A percentile compares a stretch with the other conserved stretches of the same genome.
Evolutionary conservation across 2,888 invertebrate species (phyloP).

Genomic region (Asteroscopus sphinx): DNA sequence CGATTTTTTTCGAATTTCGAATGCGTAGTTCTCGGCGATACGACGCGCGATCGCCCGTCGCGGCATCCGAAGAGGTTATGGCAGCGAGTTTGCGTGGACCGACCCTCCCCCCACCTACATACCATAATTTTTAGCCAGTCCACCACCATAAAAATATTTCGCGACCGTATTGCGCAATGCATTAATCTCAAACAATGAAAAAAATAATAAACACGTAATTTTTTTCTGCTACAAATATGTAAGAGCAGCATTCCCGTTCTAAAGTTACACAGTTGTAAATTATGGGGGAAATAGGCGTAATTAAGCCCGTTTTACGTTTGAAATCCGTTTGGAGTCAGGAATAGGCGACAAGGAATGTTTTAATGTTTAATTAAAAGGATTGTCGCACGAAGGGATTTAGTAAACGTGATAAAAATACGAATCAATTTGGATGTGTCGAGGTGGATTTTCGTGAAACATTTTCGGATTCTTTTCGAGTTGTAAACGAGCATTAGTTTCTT

Average conservation of each 20-base stretch:
- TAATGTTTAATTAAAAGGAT: conserved; percentile 74
- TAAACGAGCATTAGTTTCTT: conserved; percentile 21
- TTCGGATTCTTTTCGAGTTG: conserved; percentile 25
- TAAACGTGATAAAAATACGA: conserved; percentile 70
- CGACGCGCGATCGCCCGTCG: conserved; percentile 66
- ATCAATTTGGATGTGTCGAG: conserved; percentile 59
- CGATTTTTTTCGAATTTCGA: conserved; percentile 55
- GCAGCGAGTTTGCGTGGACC: conserved; percentile 66
- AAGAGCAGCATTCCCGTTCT: conserved; percentile 24
- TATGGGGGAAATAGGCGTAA: conserved; percentile 59
- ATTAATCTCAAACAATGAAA: conserved; percentile 65
- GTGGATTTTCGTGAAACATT: conserved; percentile 34
- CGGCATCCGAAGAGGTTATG: conserved; percentile 74
- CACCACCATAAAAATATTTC: conserved; percentile 83
- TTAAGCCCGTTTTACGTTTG: conserved; percentile 59
- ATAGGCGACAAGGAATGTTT: conserved; percentile 61
- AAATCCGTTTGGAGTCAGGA: conserved; percentile 56
- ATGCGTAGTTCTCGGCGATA: conserved; percentile 44
- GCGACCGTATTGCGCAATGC: conserved; percentile 82
- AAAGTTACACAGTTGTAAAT: conserved; percentile 56
- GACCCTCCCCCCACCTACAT: conserved; percentile 61
- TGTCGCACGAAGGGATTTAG: conserved; percentile 62
- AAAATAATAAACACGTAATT: conserved; percentile 35
- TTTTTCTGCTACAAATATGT: conserved; percentile 39
- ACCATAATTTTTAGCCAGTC: conserved; percentile 71